Conservation (phyloP, 2,888 invertebrate genomes). For the Pheosia tremula region DNA sequence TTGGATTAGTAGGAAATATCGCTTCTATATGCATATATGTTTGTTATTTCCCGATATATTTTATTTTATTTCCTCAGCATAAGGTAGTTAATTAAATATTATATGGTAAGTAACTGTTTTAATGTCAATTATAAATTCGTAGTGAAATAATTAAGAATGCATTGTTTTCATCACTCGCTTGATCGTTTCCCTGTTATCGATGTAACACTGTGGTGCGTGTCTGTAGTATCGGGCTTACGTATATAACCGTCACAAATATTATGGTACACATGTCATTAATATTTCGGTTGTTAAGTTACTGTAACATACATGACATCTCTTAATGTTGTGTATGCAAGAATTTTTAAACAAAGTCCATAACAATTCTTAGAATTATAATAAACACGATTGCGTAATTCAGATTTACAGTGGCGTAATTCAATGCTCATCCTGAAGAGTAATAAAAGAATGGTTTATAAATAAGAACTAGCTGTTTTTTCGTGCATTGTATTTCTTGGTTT, state of each 20-base stretch:
- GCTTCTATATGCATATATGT: slow-evolving; percentile 14
- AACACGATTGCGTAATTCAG: neutral
- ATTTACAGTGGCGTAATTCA: neutral
- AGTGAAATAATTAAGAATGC: slow-evolving; percentile 13
- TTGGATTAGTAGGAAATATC: slow-evolving; percentile 30
- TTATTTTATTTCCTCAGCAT: slow-evolving; percentile 6
- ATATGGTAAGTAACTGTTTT: slow-evolving; percentile 35
- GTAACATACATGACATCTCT: no score
- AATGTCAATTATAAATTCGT: slow-evolving; percentile 39
- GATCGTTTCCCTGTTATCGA: slow-evolving; percentile 18
- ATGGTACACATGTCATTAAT: no score
- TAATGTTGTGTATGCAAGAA: neutral
- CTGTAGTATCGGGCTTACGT: neutral
- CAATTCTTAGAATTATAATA: neutral
- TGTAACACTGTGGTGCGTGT: slow-evolving; percentile 13
- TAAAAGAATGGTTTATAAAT: neutral
- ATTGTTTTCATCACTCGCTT: slow-evolving; percentile 14
- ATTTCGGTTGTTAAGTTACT: no score
- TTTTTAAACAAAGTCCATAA: neutral
- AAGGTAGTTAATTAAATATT: slow-evolving; percentile 24
- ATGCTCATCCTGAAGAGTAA: neutral
- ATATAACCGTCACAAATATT: no score
- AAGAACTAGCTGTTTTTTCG: neutral
- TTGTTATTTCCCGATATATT: slow-evolving; percentile 3
- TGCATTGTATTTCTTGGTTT: neutral